phyloP scores from a whole-genome alignment of 2,113 vertebrate species.

The Saguinus midas region DNA sequence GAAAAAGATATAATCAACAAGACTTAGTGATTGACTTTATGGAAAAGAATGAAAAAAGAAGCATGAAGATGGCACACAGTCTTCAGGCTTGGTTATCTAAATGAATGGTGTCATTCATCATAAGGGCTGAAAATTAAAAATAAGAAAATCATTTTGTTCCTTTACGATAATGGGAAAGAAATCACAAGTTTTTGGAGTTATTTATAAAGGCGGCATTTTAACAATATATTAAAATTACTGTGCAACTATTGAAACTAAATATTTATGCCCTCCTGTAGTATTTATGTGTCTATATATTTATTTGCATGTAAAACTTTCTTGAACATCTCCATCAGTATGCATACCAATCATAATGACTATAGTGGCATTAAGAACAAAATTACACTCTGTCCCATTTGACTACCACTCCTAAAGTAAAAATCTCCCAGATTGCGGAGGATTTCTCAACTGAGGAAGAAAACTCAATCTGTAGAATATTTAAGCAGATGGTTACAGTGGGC shows the following conservation, averaged over 20 bases:
- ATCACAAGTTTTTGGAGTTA: background rate
- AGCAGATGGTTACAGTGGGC: background rate
- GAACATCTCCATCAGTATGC: background rate
- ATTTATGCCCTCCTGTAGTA: background rate
- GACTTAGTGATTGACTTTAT: background rate
- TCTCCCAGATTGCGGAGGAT: background rate
- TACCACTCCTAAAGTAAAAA: background rate
- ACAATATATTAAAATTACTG: background rate
- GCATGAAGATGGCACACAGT: rapidly evolving
- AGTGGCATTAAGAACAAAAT: background rate
- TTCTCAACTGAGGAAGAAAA: background rate
- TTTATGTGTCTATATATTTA: background rate
- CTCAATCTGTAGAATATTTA: background rate
- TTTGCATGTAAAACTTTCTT: background rate
- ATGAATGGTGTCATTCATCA: background rate
- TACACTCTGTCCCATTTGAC: background rate
- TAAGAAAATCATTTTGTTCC: background rate
- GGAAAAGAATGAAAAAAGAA: rapidly evolving
- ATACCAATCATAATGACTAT: background rate
- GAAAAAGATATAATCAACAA: background rate
- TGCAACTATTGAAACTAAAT: background rate
- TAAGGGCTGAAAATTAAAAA: background rate
- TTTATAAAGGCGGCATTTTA: background rate
- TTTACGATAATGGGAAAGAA: background rate
- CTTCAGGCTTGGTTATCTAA: background rate